Evolutionary conservation across 2,888 invertebrate genomes (phyloP).

Genomic region (Strigamia crassipes): DNA sequence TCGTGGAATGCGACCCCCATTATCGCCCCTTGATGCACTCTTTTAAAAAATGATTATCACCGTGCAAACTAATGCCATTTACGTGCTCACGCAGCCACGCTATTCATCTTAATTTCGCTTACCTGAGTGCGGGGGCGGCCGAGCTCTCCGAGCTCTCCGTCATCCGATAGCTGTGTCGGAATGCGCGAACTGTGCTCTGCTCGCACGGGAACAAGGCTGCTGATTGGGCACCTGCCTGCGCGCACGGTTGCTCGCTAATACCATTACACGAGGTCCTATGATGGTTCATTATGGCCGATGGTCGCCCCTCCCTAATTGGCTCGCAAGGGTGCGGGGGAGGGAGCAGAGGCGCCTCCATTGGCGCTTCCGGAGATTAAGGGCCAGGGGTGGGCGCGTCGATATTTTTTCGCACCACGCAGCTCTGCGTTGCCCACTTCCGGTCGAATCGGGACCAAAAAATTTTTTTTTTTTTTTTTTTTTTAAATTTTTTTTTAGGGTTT

Average conservation of each 20-base stretch:
- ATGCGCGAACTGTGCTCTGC: constrained; percentile 10
- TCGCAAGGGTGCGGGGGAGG: constrained; percentile 25
- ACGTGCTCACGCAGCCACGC: background rate
- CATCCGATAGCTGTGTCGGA: constrained; percentile 26
- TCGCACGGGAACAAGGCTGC: constrained; percentile 24
- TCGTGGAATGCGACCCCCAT: constrained; percentile 30
- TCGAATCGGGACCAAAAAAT: background rate
- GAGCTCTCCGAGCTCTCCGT: background rate
- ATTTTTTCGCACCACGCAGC: background rate
- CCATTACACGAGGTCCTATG: background rate
- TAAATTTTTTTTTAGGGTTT: background rate
- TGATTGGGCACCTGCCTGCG: constrained; percentile 29
- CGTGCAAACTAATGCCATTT: constrained; percentile 25
- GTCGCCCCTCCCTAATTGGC: constrained; percentile 27
- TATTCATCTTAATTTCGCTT: background rate
- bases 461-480: background rate
- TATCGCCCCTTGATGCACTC: constrained; percentile 26
- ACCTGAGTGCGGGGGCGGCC: constrained; percentile 18
- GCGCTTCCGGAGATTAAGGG: constrained; percentile 30
- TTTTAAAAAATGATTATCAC: constrained; percentile 2
- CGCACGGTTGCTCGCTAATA: constrained; percentile 33
- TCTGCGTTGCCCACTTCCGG: constrained; percentile 8
- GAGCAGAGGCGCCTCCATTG: constrained; percentile 33
- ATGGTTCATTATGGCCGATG: constrained; percentile 31
- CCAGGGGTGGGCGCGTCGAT: constrained; percentile 18